Evolutionary conservation across 1,140 invertebrate genomes (phyloP).

Genomic region (Panulirus ornatus): DNA sequence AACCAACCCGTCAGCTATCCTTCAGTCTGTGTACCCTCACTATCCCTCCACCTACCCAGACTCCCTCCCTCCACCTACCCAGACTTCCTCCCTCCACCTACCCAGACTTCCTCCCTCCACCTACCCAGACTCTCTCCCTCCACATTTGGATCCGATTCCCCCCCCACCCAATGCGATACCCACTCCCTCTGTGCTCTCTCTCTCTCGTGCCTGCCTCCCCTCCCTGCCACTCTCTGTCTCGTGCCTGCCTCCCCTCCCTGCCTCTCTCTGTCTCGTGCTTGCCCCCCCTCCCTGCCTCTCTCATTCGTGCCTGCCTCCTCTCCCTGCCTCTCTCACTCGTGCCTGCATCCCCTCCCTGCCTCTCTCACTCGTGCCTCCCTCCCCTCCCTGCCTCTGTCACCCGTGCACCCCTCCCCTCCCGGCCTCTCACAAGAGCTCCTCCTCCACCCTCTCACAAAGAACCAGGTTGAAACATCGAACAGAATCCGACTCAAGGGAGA

Average conservation of each 20-base stretch:
- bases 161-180: neutral
- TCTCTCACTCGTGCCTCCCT: neutral
- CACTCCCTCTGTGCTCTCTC: neutral
- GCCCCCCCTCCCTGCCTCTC: neutral
- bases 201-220: neutral
- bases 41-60: too few species aligned
- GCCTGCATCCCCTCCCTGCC: neutral
- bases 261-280: conserved; percentile 28
- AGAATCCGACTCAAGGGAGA: neutral
- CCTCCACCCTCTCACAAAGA: neutral
- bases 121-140: too few species aligned
- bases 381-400: too few species aligned
- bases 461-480: conserved; percentile 6
- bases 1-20: too few species aligned
- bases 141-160: neutral
- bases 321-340: neutral
- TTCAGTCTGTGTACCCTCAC: too few species aligned
- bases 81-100: neutral
- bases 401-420: neutral
- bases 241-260: neutral
- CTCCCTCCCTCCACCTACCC: too few species aligned
- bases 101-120: neutral
- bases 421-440: neutral
- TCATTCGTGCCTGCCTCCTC: neutral
- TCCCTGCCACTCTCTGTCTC: neutral